Evolutionary conservation across 2,797 vertebrate species (phyloP).

Genomic region (Silurus aristotelis): DNA sequence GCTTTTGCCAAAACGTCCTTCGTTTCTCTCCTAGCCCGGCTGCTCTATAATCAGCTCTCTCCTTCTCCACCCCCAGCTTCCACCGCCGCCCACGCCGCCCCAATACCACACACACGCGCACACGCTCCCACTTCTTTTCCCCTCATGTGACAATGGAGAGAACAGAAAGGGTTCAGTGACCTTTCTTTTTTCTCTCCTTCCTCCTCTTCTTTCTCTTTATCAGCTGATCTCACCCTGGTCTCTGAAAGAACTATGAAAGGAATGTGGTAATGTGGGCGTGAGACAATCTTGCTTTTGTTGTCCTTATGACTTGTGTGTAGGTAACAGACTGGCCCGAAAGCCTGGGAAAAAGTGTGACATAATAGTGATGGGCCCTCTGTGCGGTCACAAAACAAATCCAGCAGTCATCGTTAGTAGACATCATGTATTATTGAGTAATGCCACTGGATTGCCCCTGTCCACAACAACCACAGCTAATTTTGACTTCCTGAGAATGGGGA

Average conservation of each 20-base stretch:
- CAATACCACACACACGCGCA: constrained; percentile 41
- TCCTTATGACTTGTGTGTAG: constrained; percentile 42
- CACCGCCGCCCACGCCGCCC: constrained; percentile 52
- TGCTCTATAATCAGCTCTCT: constrained; percentile 53
- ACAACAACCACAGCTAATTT: neutral
- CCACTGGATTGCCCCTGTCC: neutral
- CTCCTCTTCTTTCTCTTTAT: constrained; percentile 58
- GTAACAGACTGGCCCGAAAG: constrained; percentile 15
- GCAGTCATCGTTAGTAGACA: neutral
- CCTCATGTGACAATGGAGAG: constrained; percentile 50
- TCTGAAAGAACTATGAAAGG: constrained; percentile 77
- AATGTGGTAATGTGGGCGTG: constrained; percentile 85
- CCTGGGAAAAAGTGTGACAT: neutral
- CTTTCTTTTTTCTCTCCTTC: constrained; percentile 45
- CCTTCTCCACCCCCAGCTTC: constrained; percentile 55
- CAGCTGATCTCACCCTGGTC: constrained; percentile 85
- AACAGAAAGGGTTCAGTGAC: constrained; percentile 80
- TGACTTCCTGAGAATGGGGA: neutral
- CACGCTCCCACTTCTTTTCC: constrained; percentile 25
- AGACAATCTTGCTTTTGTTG: constrained; percentile 78
- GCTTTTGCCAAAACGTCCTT: constrained; percentile 48
- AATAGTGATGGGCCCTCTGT: constrained; percentile 3
- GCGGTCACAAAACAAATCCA: neutral
- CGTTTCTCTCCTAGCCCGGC: constrained; percentile 43
- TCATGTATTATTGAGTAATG: constrained; percentile 1